Evolutionary conservation across 2,888 invertebrate species (phyloP).

Genomic region (Trimorus sp.): DNA sequence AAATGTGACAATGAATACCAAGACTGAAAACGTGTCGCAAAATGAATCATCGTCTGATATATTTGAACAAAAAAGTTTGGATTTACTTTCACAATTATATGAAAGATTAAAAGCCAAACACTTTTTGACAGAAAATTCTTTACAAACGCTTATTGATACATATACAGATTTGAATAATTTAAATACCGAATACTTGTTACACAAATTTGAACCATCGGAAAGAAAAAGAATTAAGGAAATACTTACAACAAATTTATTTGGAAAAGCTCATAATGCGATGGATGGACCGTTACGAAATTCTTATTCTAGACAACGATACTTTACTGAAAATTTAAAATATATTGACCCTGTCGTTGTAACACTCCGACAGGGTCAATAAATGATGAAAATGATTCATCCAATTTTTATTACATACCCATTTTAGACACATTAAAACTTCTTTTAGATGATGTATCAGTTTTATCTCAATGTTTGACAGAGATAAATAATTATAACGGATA

Average conservation of each 20-base stretch:
- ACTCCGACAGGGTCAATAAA: too few relatives aligned
- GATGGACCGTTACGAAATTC: constrained; percentile 8
- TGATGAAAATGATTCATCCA: background rate
- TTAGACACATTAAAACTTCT: constrained; percentile 12
- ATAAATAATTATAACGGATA: constrained; percentile 8
- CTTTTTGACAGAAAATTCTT: constrained; percentile 22
- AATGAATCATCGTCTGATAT: background rate
- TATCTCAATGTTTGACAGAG: constrained; percentile 3
- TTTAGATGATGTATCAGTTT: constrained; percentile 13
- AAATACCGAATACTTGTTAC: constrained; percentile 16
- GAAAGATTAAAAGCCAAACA: constrained; percentile 17
- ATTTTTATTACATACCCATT: constrained; percentile 11
- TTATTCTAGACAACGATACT: constrained; percentile 9
- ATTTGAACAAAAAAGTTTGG: constrained; percentile 12
- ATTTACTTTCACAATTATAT: constrained; percentile 19
- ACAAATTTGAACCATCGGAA: constrained; percentile 21
- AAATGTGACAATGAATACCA: too few relatives aligned
- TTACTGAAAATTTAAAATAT: constrained; percentile 5
- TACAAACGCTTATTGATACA: constrained; percentile 12
- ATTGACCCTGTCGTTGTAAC: background rate
- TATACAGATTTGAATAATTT: constrained; percentile 11
- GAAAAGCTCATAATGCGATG: background rate
- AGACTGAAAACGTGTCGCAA: too few relatives aligned
- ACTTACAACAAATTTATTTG: constrained; percentile 23
- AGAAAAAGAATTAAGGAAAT: constrained; percentile 1